Evolutionary conservation across 2,797 vertebrate species (phyloP), one percentile per base, ranked within the genome.

Genomic region (Falco peregrinus): DNA sequence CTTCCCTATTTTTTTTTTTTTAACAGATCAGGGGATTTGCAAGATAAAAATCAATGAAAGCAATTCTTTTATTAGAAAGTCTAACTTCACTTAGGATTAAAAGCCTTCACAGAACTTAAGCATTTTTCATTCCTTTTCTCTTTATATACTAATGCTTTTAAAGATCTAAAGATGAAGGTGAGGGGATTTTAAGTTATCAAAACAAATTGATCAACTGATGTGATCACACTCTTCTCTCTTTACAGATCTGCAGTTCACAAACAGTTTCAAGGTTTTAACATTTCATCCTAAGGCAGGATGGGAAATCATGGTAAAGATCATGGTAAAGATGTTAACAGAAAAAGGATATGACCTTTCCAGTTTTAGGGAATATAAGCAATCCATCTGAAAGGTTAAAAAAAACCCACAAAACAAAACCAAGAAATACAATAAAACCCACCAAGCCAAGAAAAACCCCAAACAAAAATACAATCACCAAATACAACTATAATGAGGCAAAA

Each of bases 31-130:
- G 50, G 5, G 21, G 59, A 65, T 53, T 60, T 67, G 21, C 20
- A 78, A 35, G 48, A 51, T 10, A 59, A 51, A 83, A 89, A 50
- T 41, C 48, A 84, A 16, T 51, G 9, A n/a, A 43, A 69, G 3
- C 20, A 37, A 80, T 41, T 41, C 16, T n/a, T 57, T 37, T n/a
- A 45, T 60, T 48, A 9, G 19, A 53, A 86, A 84, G 28, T 50
- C 37, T 77, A 31, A 35, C 91, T 93, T 94, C 81, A 75, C 9
- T 71, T 45, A 45, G n/a, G 13, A 92, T 68, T 78, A 37, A 35
- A 91, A 67, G 13, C 37, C 87, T 64, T 64, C 57, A 41, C 16
- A 64, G 22, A 84, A 76, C 37, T 71, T 63, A 57, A 81, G 79
- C 26, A 39, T 18, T 84, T 70, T 78, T 79, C 4, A 64, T 75